phyloP scores from a whole-genome alignment of 2,888 invertebrate genomes.

The Microplitis deprimator region DNA sequence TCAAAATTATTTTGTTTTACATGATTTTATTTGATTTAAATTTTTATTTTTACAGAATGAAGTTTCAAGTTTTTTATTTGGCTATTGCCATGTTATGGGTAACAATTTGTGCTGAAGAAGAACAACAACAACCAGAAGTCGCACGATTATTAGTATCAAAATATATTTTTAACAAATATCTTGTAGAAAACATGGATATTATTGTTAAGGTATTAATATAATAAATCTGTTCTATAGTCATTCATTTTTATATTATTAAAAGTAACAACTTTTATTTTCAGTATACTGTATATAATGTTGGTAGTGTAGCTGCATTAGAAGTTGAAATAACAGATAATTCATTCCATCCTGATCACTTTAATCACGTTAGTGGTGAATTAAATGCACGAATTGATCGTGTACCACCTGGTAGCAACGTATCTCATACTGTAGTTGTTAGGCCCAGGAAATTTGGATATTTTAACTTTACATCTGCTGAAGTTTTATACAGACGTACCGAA shows the following conservation, averaged over 20 bases:
- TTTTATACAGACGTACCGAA: constrained; percentile 89
- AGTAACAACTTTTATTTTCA: constrained; percentile 54
- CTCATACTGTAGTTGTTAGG: constrained; percentile 92
- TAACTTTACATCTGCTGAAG: constrained; percentile 96
- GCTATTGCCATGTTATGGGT: constrained; percentile 72
- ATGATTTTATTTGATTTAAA: background rate
- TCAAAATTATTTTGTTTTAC: background rate
- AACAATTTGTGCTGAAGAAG: constrained; percentile 74
- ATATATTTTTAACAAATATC: constrained; percentile 94
- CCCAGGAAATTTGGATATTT: constrained; percentile 94
- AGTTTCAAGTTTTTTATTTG: constrained; percentile 69
- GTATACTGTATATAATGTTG: constrained; percentile 95
- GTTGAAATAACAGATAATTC: constrained; percentile 91
- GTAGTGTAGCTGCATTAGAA: constrained; percentile 90
- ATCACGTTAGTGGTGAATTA: constrained; percentile 89
- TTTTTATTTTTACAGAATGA: constrained; percentile 64
- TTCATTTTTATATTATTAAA: constrained; percentile 12
- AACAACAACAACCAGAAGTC: constrained; percentile 77
- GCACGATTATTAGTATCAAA: constrained; percentile 92
- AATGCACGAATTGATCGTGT: constrained; percentile 89
- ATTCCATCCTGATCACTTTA: constrained; percentile 93
- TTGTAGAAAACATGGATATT: constrained; percentile 97
- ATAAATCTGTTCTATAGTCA: background rate
- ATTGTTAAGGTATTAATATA: constrained; percentile 80
- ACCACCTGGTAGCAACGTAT: constrained; percentile 92